Base-by-base conservation (phyloP, 2,113 vertebrate genomes). In the Oceanodroma tethys region DNA sequence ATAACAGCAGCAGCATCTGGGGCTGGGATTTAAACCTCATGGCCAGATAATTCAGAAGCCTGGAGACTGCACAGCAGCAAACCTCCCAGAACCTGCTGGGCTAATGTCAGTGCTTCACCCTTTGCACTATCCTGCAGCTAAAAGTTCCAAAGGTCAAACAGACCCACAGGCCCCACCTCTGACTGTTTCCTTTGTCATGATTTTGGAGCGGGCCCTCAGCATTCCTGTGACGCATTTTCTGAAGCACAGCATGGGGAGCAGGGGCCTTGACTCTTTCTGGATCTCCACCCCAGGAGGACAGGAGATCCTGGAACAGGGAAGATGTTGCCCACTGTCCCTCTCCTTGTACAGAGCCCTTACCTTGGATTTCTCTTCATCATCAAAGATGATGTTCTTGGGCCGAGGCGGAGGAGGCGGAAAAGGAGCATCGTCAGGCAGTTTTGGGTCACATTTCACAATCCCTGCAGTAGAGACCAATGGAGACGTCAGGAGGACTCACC, bases 351-450 rank as follows among this genome's bases (percentile, higher is more conserved):
- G n/a, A 71, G 38, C n/a, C 30, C 86, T 97, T 97, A 99, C 99
- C 99, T 99, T 99, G 65, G 99, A 99, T 88, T 99, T 99, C 94
- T 99, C 99, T 95, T 99, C 99, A 63, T 99, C 99, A 90, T 99
- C 99, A 97, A 99, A 99, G 88, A 99, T 98, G 30, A 98, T 98
- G 74, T 98, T 99, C 97, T 99, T 99, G 60, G 98, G 98, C 93
- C 99, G 98, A 29, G 99, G 98, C 22, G 99, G 98, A 47, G 99
- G 99, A 0, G 97, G 97, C 2, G 98, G 98, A 38, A 99, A 98
- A 89, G 98, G 93, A 50, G 98, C 97, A 2, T 99, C 99, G 2
- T 99, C 98, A 3, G 99, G 99, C 95, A 99, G 98, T 74, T 98
- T 98, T 13, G 99, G 99, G 96, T 99, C 99, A 14, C 98, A 98